These are phyloP conservation scores for Callospermophilus lateralis DNA, from an alignment of 2,113 vertebrate species.

Conservation along the genomic window DNA sequence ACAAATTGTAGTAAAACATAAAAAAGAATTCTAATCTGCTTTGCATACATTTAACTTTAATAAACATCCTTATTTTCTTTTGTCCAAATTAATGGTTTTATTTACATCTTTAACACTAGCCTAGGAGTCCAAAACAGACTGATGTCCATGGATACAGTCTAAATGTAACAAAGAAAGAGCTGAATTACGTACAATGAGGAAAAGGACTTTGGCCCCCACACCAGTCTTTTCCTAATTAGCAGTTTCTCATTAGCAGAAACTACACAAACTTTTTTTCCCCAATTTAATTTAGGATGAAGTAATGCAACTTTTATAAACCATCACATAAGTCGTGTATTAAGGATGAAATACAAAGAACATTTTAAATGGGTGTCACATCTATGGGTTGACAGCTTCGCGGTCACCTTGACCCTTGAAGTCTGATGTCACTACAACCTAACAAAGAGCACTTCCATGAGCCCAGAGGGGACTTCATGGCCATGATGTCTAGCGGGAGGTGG, in stretches of 20 bases:
- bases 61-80: too few species aligned
- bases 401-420: neutral
- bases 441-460: neutral
- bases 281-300: slow-evolving; percentile 56
- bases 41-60: slow-evolving; percentile 40
- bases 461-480: too few species aligned
- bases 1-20: too few species aligned
- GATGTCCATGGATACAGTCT: slow-evolving; percentile 80
- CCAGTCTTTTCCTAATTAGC: slow-evolving; percentile 69
- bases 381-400: neutral
- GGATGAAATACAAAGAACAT: neutral
- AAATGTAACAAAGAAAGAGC: slow-evolving; percentile 82
- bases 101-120: slow-evolving; percentile 84
- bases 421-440: neutral
- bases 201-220: slow-evolving; percentile 70
- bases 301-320: slow-evolving; percentile 55
- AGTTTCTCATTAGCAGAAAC: slow-evolving; percentile 74
- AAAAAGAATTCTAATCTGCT: slow-evolving; percentile 40
- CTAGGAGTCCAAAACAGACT: slow-evolving; percentile 80
- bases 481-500: neutral
- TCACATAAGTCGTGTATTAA: slow-evolving; percentile 35
- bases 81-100: slow-evolving; percentile 82
- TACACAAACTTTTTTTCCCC: slow-evolving; percentile 5
- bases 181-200: slow-evolving; percentile 85
- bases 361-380: neutral